phyloP scores from a whole-genome alignment of 2,888 invertebrate species.

The Sinhomidia bicolor region DNA sequence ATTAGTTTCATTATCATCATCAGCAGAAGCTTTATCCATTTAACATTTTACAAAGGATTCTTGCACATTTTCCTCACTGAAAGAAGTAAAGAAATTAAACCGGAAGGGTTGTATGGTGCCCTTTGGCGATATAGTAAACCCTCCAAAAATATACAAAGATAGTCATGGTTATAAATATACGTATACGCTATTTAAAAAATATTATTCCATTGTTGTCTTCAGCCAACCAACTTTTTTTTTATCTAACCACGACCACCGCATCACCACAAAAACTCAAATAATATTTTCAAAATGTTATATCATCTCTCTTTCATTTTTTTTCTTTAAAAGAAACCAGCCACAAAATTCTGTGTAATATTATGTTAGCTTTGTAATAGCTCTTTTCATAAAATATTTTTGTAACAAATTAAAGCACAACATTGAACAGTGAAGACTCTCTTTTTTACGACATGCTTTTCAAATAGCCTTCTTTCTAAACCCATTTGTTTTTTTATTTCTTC shows the following conservation, averaged over 20 bases:
- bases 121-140: no score
- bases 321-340: background rate
- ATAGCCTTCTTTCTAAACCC: background rate
- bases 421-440: background rate
- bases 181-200: background rate
- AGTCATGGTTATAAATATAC: conserved; percentile 45
- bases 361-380: background rate
- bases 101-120: conserved; percentile 51
- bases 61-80: background rate
- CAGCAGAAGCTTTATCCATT: background rate
- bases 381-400: background rate
- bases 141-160: no score
- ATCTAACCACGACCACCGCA: no score
- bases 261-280: background rate
- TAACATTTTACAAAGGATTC: conserved; percentile 38
- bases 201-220: conserved; percentile 44
- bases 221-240: background rate
- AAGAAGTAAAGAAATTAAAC: conserved; percentile 56
- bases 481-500: background rate
- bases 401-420: conserved; percentile 20
- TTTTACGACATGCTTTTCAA: background rate
- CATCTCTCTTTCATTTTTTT: background rate
- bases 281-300: no score
- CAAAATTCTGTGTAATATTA: background rate
- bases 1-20: conserved; percentile 12